Evolutionary conservation across 2,888 invertebrate genomes (phyloP).

Genomic region (Pomacea canaliculata): DNA sequence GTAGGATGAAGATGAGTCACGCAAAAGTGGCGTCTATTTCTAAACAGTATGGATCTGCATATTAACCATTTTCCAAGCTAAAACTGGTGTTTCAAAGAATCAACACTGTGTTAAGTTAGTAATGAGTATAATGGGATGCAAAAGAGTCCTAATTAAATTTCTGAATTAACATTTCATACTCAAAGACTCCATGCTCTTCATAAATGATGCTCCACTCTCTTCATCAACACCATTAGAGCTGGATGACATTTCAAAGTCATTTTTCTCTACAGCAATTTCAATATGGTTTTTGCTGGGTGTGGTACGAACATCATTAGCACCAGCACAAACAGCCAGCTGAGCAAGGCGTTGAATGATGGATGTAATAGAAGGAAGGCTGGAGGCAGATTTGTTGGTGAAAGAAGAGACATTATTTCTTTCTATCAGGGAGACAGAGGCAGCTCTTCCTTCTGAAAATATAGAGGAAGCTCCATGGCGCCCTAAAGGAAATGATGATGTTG

Average conservation of each 20-base stretch:
- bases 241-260: neutral
- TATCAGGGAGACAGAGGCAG: conserved; percentile 35
- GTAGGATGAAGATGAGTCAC: no score
- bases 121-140: no score
- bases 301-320: conserved; percentile 26
- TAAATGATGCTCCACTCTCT: neutral
- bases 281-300: conserved; percentile 4
- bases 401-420: neutral
- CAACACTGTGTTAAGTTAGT: no score
- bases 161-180: neutral
- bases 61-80: no score
- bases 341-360: conserved; percentile 27
- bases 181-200: neutral
- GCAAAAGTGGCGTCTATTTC: no score
- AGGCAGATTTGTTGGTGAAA: neutral
- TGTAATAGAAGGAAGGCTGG: conserved; percentile 7
- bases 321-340: conserved; percentile 40
- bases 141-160: no score
- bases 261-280: neutral
- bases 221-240: neutral
- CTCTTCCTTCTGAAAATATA: conserved; percentile 43
- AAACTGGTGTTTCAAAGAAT: no score
- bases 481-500: conserved; percentile 36
- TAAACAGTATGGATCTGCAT: no score
- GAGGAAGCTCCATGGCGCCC: conserved; percentile 41